Evolutionary conservation across 1,140 invertebrate species (phyloP), one percentile per base, ranked within the genome.

Genomic region (Drosophila chauvacae): DNA sequence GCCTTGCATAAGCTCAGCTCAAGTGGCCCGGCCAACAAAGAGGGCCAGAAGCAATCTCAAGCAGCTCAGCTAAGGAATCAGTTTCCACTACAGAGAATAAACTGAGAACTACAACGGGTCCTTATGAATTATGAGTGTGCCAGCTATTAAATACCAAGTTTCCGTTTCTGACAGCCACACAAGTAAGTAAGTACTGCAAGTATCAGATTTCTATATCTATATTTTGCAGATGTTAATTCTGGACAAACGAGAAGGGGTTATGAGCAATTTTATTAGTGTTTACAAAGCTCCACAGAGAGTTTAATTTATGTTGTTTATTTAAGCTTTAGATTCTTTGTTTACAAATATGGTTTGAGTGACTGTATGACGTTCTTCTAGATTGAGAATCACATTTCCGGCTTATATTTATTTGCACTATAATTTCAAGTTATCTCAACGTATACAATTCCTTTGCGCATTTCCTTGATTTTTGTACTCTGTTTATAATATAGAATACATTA

Each of bases 1-100:
- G 64, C 53, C 70, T 55, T 60, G 44, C 61, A 57, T 72, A 65
- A 65, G 68, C 55, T 62, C 35, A 18, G 74, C 68, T 56, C 73
- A 73, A 82, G 66, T 59, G 57, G 60, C 50, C 61, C 59, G 48
- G 33, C 7, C 28, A 35, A 45, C 77, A 65, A 64, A 64, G 59
- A 45, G 62, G 35, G 44, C 73, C 61, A 71, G 64, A 71, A 48
- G 47, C 60, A 44, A 42, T 33, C 58, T 70, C 55, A 45, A 63
- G 28, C 37, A 59, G 57, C 48, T 55, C 10, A 51, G 57, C 48
- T 48, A 5, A 48, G 58, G 33, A 45, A 50, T 72, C 69, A 42
- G 44, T 41, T 50, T 57, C n/a, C 44, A 59, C 51, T 59, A 66
- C 30, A 35, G 13, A 23, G 42, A 55, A 55, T 23, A 37, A 55